These are phyloP conservation scores for Mormoops blainvillei DNA, from an alignment of 2,113 vertebrate species.

Conservation along the genomic window DNA sequence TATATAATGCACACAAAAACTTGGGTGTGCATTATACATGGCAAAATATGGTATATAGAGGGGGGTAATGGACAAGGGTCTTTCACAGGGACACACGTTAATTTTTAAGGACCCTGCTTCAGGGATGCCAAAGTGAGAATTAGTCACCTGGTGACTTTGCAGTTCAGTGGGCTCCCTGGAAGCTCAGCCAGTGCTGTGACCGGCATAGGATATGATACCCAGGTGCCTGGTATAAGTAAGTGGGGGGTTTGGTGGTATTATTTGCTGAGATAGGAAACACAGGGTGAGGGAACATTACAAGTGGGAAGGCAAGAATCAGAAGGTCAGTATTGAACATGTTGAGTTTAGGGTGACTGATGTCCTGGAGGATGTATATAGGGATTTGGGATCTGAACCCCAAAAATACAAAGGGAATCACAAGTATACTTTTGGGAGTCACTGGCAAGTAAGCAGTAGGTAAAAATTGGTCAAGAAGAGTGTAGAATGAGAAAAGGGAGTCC, in stretches of 20 bases:
- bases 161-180: neutral
- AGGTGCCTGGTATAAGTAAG: neutral
- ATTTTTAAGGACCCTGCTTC: neutral
- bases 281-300: neutral
- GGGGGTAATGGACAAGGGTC: too few species aligned
- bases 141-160: neutral
- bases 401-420: neutral
- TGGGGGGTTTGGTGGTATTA: neutral
- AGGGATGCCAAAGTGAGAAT: neutral
- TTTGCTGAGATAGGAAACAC: neutral
- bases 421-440: neutral
- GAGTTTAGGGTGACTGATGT: neutral
- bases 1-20: too few species aligned
- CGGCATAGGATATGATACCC: neutral
- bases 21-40: too few species aligned
- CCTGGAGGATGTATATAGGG: neutral
- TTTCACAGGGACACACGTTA: neutral
- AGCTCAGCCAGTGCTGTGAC: neutral
- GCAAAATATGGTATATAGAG: neutral
- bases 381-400: neutral
- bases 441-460: neutral
- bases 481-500: neutral
- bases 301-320: neutral
- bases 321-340: neutral
- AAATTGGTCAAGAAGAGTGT: neutral